Percentiles rank a stretch among this genome's conserved stretches.
Conservation (phyloP, 2,888 invertebrate genomes). For the Adelphocoris suturalis region DNA sequence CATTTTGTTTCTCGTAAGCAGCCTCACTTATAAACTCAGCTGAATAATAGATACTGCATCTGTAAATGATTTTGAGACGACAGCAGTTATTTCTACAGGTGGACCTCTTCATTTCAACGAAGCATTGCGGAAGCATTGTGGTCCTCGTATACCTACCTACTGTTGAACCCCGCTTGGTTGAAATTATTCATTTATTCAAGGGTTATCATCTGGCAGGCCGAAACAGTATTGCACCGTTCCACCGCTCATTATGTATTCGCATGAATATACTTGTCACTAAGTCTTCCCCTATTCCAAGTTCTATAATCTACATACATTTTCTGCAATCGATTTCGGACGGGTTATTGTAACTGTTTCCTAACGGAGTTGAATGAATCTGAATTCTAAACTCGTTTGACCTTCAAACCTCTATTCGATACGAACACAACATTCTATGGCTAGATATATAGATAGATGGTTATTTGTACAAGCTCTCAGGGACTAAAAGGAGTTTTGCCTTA, state of each 20-base stretch:
- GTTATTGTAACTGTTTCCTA: not conserved
- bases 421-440: too few relatives aligned
- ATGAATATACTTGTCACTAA: conserved; percentile 9
- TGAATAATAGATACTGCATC: too few relatives aligned
- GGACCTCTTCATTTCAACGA: not conserved
- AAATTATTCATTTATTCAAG: conserved; percentile 39
- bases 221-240: conserved; percentile 39
- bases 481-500: too few relatives aligned
- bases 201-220: conserved; percentile 11
- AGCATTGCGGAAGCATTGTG: not conserved
- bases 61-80: too few relatives aligned
- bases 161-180: not conserved
- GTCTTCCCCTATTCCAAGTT: not conserved
- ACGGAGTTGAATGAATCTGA: not conserved
- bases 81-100: not conserved
- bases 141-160: not conserved
- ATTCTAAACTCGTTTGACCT: too few relatives aligned
- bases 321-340: not conserved
- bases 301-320: conserved; percentile 6
- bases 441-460: too few relatives aligned
- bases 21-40: too few relatives aligned
- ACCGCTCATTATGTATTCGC: not conserved
- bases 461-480: too few relatives aligned
- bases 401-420: too few relatives aligned
- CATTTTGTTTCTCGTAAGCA: too few relatives aligned